Conservation (phyloP, 37 sponge, comb jelly and placozoan species). For the Tethya wilhelma region DNA sequence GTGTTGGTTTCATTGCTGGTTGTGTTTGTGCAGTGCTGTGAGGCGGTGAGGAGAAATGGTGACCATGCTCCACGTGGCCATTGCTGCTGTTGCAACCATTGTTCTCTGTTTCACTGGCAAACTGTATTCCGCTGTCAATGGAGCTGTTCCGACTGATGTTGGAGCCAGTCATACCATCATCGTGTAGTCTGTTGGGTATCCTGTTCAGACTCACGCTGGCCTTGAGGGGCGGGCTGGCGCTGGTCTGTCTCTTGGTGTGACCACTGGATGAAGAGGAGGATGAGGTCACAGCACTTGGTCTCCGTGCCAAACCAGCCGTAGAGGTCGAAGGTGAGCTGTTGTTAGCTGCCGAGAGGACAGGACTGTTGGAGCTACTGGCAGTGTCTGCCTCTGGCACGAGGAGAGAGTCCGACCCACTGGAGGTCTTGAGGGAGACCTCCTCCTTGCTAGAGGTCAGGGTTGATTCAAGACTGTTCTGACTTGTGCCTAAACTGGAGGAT, state of each 20-base stretch:
- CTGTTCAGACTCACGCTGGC: constrained; percentile 24
- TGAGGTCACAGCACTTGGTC: background rate
- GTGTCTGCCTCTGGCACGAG: constrained; percentile 4
- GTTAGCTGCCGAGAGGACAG: background rate
- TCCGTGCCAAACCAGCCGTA: background rate
- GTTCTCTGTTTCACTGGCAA: constrained; percentile 45
- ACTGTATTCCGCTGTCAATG: constrained; percentile 67
- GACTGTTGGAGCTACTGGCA: constrained; percentile 13
- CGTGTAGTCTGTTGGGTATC: constrained; percentile 8
- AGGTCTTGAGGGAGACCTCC: background rate
- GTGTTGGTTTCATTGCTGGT: background rate
- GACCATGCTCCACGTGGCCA: background rate
- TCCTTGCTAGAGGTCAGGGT: background rate
- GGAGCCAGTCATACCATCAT: constrained; percentile 17
- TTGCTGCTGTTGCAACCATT: constrained; percentile 2
- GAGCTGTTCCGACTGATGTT: constrained; percentile 45
- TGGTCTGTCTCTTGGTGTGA: background rate
- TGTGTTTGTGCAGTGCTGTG: background rate
- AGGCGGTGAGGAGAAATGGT: background rate
- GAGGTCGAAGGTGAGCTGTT: background rate
- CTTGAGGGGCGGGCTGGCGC: constrained; percentile 1
- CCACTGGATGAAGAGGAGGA: background rate
- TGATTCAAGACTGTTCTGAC: constrained; percentile 5
- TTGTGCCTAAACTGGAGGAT: background rate
- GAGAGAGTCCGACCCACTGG: background rate